Conservation (phyloP, 2,888 invertebrate species). For the Exocentrus adspersus region DNA sequence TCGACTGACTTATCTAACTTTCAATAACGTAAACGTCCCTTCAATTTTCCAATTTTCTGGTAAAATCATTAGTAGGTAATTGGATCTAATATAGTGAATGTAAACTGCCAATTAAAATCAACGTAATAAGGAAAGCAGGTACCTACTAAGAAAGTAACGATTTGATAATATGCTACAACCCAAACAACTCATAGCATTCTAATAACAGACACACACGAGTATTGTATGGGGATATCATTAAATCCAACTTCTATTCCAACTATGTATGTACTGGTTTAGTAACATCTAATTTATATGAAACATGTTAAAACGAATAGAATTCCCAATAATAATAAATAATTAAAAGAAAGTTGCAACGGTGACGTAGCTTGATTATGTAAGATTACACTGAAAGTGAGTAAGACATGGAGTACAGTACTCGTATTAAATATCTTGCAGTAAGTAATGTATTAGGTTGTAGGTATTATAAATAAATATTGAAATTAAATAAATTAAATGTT, state of each 20-base stretch:
- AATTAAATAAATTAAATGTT: too few relatives aligned
- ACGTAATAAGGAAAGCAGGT: too few relatives aligned
- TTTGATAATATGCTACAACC: neutral
- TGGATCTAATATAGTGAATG: too few relatives aligned
- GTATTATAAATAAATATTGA: too few relatives aligned
- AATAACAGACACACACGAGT: neutral
- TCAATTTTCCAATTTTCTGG: too few relatives aligned
- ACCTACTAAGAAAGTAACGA: neutral
- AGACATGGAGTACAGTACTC: neutral
- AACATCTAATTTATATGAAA: neutral
- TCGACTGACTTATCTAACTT: too few relatives aligned
- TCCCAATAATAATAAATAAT: constrained; percentile 5
- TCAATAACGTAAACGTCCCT: too few relatives aligned
- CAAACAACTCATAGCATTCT: neutral
- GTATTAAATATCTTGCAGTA: too few relatives aligned
- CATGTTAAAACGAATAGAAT: neutral
- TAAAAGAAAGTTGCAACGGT: constrained; percentile 4
- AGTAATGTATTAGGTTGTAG: too few relatives aligned
- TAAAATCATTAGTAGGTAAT: too few relatives aligned
- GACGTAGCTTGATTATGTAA: neutral
- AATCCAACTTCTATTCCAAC: neutral
- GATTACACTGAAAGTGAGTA: neutral
- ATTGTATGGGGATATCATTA: neutral
- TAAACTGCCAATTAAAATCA: too few relatives aligned
- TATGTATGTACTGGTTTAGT: neutral